phyloP scores from a whole-genome alignment of 64 coral and sea anemone genomes.

The Catalaphyllia jardinei region DNA sequence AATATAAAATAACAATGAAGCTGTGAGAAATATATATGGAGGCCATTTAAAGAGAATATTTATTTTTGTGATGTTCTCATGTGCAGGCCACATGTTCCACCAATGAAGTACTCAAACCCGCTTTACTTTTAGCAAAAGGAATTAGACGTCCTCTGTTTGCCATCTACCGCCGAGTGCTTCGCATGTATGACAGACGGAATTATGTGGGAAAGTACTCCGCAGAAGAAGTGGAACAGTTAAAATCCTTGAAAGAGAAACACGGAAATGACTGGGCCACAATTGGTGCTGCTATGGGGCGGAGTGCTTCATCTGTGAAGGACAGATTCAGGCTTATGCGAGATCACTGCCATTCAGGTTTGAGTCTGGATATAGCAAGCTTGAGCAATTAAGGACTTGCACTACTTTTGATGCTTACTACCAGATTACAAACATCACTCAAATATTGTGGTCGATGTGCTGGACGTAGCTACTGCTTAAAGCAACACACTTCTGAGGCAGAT shows the following conservation, averaged over 20 bases:
- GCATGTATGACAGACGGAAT: slow-evolving; percentile 94
- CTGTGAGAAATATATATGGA: not conserved
- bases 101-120: too few species aligned
- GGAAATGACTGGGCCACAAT: slow-evolving; percentile 98
- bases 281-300: slow-evolving; percentile 88
- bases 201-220: slow-evolving; percentile 93
- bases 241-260: slow-evolving; percentile 90
- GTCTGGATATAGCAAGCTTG: too few species aligned
- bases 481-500: too few species aligned
- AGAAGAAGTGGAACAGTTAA: slow-evolving; percentile 90
- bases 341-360: slow-evolving; percentile 83
- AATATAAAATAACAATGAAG: too few species aligned
- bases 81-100: not conserved
- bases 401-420: too few species aligned
- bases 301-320: slow-evolving; percentile 99
- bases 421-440: too few species aligned
- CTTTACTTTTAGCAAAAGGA: slow-evolving; percentile 76
- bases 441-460: too few species aligned
- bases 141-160: slow-evolving; percentile 96
- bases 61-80: not conserved
- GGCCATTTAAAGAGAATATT: too few species aligned
- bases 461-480: too few species aligned
- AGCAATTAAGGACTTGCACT: too few species aligned
- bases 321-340: slow-evolving; percentile 90
- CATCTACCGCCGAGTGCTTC: slow-evolving; percentile 93